Conservation (phyloP, 2,797 vertebrate genomes). For the Acrocephalus scirpaceus region DNA sequence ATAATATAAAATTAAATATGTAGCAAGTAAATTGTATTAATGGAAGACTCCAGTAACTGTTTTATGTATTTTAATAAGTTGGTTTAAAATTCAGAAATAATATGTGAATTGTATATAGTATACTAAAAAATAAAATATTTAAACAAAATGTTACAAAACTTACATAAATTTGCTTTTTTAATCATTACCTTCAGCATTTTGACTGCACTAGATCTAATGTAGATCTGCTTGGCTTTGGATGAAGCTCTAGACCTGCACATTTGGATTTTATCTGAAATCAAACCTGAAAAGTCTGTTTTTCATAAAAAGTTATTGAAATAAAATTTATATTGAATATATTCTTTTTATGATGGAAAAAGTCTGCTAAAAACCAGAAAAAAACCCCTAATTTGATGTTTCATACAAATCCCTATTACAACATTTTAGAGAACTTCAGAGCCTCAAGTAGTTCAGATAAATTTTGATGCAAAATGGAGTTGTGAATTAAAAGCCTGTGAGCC, state of each 20-base stretch:
- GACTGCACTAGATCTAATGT: neutral
- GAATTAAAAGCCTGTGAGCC: neutral
- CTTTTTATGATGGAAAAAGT: neutral
- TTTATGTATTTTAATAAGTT: neutral
- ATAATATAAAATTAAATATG: neutral
- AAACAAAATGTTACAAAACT: neutral
- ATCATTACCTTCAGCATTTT: neutral
- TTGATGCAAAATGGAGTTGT: neutral
- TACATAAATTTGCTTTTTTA: neutral
- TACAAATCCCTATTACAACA: neutral
- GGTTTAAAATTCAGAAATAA: neutral
- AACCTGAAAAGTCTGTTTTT: neutral
- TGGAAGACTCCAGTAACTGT: neutral
- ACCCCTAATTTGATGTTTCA: rapidly evolving
- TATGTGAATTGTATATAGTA: neutral
- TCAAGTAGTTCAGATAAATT: neutral
- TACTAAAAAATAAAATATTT: neutral
- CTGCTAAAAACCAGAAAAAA: neutral
- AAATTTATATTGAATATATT: neutral
- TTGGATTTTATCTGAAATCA: neutral
- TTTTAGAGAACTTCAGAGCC: neutral
- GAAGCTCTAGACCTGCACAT: neutral
- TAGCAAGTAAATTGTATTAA: neutral
- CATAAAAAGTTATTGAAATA: neutral
- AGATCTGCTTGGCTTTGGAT: neutral